phyloP scores from a whole-genome alignment of 2,888 invertebrate genomes.

The Spodoptera littoralis region DNA sequence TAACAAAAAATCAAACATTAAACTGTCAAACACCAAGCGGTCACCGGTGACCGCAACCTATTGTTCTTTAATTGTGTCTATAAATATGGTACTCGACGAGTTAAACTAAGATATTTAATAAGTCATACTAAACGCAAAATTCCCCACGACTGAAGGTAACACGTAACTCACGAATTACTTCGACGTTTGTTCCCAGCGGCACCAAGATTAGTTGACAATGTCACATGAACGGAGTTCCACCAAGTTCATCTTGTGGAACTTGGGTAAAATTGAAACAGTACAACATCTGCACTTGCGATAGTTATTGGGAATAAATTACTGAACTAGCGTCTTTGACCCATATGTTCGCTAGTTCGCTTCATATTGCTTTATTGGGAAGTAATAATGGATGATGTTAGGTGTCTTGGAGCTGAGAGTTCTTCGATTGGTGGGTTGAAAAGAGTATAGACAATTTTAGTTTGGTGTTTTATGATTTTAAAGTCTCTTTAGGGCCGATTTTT shows the following conservation, averaged over 20 bases:
- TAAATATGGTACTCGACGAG: too few species aligned
- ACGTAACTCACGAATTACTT: slow-evolving; percentile 55
- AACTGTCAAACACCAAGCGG: too few species aligned
- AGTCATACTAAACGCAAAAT: slow-evolving; percentile 13
- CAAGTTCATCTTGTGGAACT: slow-evolving; percentile 82
- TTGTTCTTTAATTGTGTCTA: too few species aligned
- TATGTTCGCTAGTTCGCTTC: slow-evolving; percentile 40
- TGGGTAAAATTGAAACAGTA: slow-evolving; percentile 87
- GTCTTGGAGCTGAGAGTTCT: too few species aligned
- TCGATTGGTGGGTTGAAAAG: too few species aligned
- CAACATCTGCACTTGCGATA: slow-evolving; percentile 84
- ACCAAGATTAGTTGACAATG: slow-evolving; percentile 87
- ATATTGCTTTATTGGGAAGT: slow-evolving; percentile 30
- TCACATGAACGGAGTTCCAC: slow-evolving; percentile 81
- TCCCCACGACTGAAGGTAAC: slow-evolving; percentile 39
- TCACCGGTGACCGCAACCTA: too few species aligned
- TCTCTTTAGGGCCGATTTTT: too few species aligned
- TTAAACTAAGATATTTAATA: background rate
- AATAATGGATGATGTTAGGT: slow-evolving; percentile 12
- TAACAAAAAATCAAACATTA: too few species aligned
- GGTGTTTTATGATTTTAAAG: too few species aligned
- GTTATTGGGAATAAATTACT: slow-evolving; percentile 80
- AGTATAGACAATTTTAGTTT: too few species aligned
- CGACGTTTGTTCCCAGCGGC: slow-evolving; percentile 71
- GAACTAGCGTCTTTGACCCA: slow-evolving; percentile 49